Evolutionary conservation across 2,888 invertebrate species (phyloP), one percentile per base, ranked within the genome.

Genomic region (Tolmerus cingulatus): DNA sequence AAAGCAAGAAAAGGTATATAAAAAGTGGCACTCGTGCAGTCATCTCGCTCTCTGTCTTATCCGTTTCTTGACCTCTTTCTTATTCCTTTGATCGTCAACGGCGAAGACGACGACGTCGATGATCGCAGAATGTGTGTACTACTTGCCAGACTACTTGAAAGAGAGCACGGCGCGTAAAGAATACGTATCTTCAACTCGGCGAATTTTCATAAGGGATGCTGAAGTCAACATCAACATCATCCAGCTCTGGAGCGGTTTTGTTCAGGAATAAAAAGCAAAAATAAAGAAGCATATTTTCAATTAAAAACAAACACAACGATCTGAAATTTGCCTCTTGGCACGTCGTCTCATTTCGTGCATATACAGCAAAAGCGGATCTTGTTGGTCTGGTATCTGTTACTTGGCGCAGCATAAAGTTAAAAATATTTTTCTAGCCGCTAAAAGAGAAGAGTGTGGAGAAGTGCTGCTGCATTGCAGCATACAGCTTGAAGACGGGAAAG

Each of bases 21-120:
- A 66, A 66, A 66, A 66, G 27, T 46, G 37, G 34, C 57, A 37
- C 19, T 40, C 82, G 51, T 81, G 66, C 66, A 84, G 34, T 57
- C 43, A 30, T 55, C 74, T 84, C 40, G 66, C 34, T 85, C 85
- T 74, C 85, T 27, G 34, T 85, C 74, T 74, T 74, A 51, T 74
- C 85, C 85, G 85, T 85, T 85, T 85, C 85, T 85, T 85, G 85
- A 85, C 85, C 85, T 85, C 85, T 85, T 85, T 85, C 85, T 66
- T 51, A 30, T 85, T 57, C 55, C 66, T 82, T 82, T 82, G 82
- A 82, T 57, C 37, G 82, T 57, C 51, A 51, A 51, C 51, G 51
- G n/a, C n/a, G 51, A 51, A 46, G 43, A 46, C 14, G 43, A 46
- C 43, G 43, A 46, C 40, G 51, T 51, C 30, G 79, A 23, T 30